A percentile compares a stretch with the other conserved stretches of the same genome.
These are phyloP conservation scores for Capreolus pygargus DNA, from an alignment of 2,113 vertebrate genomes.

Conservation along the genomic window DNA sequence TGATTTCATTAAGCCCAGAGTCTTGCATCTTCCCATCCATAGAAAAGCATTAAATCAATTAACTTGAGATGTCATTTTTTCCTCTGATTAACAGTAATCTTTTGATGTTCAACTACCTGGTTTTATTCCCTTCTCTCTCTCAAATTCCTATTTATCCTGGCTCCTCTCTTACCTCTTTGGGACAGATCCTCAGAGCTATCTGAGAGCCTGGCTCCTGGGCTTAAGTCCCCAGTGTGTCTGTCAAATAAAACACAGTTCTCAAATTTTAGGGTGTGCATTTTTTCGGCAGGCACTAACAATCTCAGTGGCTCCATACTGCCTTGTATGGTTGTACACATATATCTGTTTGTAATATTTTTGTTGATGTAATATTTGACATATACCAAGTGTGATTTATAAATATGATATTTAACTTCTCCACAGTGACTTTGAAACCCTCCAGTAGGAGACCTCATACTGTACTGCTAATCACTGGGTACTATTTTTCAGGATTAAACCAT, in stretches of 20 bases:
- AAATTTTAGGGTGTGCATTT: background rate
- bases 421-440: background rate
- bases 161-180: background rate
- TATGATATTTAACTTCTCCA: background rate
- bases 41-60: background rate
- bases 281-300: background rate
- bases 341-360: background rate
- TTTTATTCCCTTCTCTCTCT: background rate
- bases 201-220: background rate
- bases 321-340: background rate
- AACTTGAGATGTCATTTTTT: background rate
- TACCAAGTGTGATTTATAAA: background rate
- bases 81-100: background rate
- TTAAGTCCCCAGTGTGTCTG: background rate
- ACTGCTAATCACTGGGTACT: background rate
- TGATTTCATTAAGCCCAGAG: background rate
- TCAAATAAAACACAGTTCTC: background rate
- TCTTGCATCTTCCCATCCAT: background rate
- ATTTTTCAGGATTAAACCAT: background rate
- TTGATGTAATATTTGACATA: background rate
- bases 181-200: background rate
- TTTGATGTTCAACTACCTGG: background rate
- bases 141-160: background rate
- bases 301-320: background rate
- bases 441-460: background rate